Evolutionary conservation across 2,113 vertebrate species (phyloP), one percentile per base, ranked within the genome.

Genomic region (Eulemur rufifrons): DNA sequence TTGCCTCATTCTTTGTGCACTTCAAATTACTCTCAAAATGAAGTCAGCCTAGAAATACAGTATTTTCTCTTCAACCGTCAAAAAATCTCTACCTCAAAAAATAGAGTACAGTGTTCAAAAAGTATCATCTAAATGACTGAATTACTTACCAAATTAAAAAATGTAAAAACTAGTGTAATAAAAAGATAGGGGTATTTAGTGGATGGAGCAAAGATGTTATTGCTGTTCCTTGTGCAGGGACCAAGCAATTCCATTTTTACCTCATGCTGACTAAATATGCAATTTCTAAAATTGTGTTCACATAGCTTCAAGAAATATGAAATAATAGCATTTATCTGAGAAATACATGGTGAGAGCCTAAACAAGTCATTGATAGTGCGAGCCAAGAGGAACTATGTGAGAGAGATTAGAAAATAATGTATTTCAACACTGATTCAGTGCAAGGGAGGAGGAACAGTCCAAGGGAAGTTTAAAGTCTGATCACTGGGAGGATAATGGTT

Each of bases 31-130:
- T 39, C 39, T 81, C 8, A 27, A 50, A 78, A 59, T 27, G 54
- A 45, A 17, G 74, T 89, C 8, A 9, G 5, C 50, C 37, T 74
- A 74, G 25, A 82, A 52, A 71, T 52, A 11, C 59, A 94, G 8
- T 59, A 95, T 90, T 95, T 97, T 32, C 23, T 77, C 6, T 64
- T 93, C 42, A 80, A 18, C 34, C 63, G 84, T 59, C 56, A 94
- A 86, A 90, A 37, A 78, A 47, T 56, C 29, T 74, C 52, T 9
- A 25, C 47, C 27, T 91, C 54, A 87, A 47, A 83, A 39, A 39
- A 39, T 39, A 39, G 54, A 85, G 5, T 37, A 81, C 68, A 45
- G 29, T 85, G 29, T 89, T 94, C 18, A 45, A 50, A 59, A 88
- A 73, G 50, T 10, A 86, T 59, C 29, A 90, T 92, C 25, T 87